Evolutionary conservation across 2,113 vertebrate genomes (phyloP).

Genomic region (Pteronura brasiliensis): DNA sequence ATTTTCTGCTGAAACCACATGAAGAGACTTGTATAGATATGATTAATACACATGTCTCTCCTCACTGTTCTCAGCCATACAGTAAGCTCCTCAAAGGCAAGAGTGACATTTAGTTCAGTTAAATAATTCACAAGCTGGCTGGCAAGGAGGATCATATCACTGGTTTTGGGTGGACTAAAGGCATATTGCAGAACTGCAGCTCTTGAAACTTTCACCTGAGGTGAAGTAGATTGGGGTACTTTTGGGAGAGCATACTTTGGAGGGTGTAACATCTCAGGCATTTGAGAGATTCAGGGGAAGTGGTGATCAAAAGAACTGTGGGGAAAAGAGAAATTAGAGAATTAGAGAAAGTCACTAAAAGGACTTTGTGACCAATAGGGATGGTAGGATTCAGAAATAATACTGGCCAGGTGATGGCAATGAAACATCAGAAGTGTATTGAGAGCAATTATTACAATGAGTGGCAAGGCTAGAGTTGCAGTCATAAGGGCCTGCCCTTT

Average conservation of each 20-base stretch:
- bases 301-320: neutral
- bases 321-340: neutral
- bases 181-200: neutral
- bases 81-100: neutral
- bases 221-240: neutral
- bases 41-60: neutral
- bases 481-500: neutral
- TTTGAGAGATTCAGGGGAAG: neutral
- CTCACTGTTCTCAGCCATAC: neutral
- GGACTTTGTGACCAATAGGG: neutral
- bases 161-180: neutral
- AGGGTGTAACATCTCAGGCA: neutral
- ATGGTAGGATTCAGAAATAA: neutral
- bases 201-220: neutral
- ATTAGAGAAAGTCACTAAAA: neutral
- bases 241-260: neutral
- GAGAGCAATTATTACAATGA: neutral
- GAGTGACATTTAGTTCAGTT: neutral
- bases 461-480: neutral
- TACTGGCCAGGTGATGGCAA: neutral
- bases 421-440: neutral
- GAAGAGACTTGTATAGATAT: neutral
- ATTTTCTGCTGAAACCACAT: neutral
- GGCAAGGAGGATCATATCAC: neutral
- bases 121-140: neutral